Conservation (phyloP, 2,888 invertebrate genomes). For the Lissonota sp. region DNA sequence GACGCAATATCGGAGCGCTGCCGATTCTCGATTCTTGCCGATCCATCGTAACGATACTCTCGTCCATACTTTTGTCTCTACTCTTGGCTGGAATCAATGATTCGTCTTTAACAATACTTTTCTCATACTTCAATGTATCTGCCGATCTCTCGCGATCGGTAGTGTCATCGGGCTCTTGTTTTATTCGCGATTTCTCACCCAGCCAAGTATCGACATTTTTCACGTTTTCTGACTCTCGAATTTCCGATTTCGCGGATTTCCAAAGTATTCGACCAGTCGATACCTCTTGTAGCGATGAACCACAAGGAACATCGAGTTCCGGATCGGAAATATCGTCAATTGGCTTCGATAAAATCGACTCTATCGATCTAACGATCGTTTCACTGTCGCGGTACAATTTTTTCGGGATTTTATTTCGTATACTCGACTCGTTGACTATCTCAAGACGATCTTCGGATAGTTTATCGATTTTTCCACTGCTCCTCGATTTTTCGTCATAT, state of each 20-base stretch:
- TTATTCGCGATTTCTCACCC: conserved; percentile 7
- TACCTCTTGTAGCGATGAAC: not conserved
- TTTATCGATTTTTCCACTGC: not conserved
- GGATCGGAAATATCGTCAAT: not conserved
- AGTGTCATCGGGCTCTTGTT: conserved; percentile 15
- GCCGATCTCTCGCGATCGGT: conserved; percentile 2
- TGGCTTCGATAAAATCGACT: not conserved
- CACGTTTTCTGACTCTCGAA: conserved; percentile 6
- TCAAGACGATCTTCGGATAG: conserved; percentile 31
- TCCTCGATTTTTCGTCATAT: not conserved
- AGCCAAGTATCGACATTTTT: not conserved
- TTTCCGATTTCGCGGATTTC: conserved; percentile 26
- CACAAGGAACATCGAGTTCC: not conserved
- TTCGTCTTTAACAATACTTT: conserved; percentile 6
- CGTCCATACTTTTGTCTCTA: conserved; percentile 7
- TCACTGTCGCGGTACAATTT: conserved; percentile 49
- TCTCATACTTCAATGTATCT: not conserved
- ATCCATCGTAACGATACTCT: not conserved
- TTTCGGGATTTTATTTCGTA: conserved; percentile 26
- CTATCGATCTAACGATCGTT: not conserved
- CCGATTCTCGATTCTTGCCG: not conserved
- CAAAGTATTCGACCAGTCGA: conserved; percentile 28
- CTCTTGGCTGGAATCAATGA: not conserved
- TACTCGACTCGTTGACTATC: conserved; percentile 8
- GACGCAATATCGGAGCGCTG: conserved; percentile 26